A percentile compares a stretch with the other conserved stretches of the same genome.
These are phyloP conservation scores for Balaenoptera acutorostrata DNA, from an alignment of 2,113 vertebrate genomes.

Conservation along the genomic window DNA sequence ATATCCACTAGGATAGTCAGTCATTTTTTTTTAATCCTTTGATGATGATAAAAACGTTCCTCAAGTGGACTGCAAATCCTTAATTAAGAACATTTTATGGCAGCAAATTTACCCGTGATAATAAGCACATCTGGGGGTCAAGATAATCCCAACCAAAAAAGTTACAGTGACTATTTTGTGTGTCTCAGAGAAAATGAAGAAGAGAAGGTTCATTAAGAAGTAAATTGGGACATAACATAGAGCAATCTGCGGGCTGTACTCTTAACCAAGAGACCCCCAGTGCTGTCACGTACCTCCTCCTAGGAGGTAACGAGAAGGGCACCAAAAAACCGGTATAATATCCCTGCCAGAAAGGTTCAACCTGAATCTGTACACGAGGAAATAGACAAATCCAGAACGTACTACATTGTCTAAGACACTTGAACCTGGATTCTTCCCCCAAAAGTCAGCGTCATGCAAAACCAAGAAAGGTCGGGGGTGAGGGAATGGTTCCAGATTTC, in stretches of 20 bases:
- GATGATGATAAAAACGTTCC: neutral
- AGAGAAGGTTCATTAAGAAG: accelerated
- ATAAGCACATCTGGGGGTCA: neutral
- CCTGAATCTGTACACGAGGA: neutral
- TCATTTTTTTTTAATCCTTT: neutral
- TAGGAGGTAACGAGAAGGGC: accelerated
- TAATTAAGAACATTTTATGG: neutral
- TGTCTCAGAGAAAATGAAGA: neutral
- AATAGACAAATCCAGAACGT: accelerated
- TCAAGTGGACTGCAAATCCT: neutral
- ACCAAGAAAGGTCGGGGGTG: neutral
- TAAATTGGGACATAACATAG: accelerated
- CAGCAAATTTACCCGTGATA: neutral
- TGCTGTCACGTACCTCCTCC: accelerated
- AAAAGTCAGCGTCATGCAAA: no score
- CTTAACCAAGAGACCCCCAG: accelerated
- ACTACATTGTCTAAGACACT: accelerated
- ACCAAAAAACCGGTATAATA: accelerated
- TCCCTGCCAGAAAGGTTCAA: neutral
- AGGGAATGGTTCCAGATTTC: neutral
- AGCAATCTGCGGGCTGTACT: accelerated
- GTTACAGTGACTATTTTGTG: accelerated
- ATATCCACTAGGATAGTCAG: neutral
- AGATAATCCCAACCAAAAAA: no score
- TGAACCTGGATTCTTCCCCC: neutral